Evolutionary conservation across 2,888 invertebrate species (phyloP), one percentile per base, ranked within the genome.

Genomic region (Buathra laborator): DNA sequence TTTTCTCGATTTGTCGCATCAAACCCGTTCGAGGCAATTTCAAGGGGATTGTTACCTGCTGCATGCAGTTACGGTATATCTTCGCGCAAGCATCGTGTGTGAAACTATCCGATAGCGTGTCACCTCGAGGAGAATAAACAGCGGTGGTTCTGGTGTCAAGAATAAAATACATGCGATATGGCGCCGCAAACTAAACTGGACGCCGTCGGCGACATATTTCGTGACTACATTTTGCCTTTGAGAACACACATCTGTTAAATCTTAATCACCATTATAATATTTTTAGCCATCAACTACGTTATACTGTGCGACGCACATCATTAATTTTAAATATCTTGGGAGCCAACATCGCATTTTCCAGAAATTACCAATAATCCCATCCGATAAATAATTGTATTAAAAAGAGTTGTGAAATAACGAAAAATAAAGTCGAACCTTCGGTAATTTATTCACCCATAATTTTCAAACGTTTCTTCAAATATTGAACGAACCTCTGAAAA

Each of bases 161-260:
- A 48, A 48, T 48, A 48, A 48, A 48, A 48, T 12, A 48, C 48
- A 48, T 48, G 48, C 48, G 48, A 48, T 48, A 48, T n/a, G 48
- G n/a, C 48, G 48, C 48, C 48, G 48, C 10, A 12, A 48, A 48
- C 48, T n/a, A 48, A 12, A 48, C 48, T 14, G 48, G n/a, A 48
- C 48, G 48, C 48, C 48, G 48, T 48, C 48, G 48, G 12, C 48
- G 48, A 48, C 48, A 48, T 48, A n/a, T n/a, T 48, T n/a, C 48
- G 48, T 12, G 12, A 12, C 48, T 14, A 48, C 48, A 12, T 7
- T 12, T 12, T 48, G n/a, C 48, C 48, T 48, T 48, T 48, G 48
- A 48, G 12, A 48, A 48, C 48, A 12, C 48, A 48, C 48, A n/a
- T 48, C 48, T 48, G 48, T 48, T 14, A 48, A 48, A 14, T n/a